A percentile compares a stretch with the other conserved stretches of the same genome.
Conservation (phyloP, 2,113 vertebrate species). For the Bagarius yarrelli region DNA sequence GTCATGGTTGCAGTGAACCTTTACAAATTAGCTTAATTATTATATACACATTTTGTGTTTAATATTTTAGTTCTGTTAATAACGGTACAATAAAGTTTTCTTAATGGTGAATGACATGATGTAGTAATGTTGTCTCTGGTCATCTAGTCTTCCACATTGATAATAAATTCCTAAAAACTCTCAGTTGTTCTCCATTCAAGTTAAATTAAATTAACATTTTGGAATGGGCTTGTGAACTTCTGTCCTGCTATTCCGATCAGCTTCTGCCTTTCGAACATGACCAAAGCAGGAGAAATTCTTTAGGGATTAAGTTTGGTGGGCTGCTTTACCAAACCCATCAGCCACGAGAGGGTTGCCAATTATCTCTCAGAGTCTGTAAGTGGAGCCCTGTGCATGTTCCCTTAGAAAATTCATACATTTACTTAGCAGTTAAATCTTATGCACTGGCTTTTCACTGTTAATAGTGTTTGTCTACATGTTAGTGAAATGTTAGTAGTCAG, state of each 20-base stretch:
- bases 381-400: neutral
- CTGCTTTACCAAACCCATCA: neutral
- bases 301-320: constrained; percentile 62
- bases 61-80: too few species aligned
- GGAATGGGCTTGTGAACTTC: constrained; percentile 54
- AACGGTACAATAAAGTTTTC: too few species aligned
- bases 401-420: neutral
- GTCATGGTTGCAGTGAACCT: too few species aligned
- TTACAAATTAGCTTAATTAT: too few species aligned
- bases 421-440: neutral
- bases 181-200: constrained; percentile 44
- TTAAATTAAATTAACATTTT: constrained; percentile 60
- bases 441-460: neutral
- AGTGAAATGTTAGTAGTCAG: neutral
- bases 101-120: too few species aligned
- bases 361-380: neutral
- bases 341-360: constrained; percentile 10
- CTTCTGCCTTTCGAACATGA: constrained; percentile 59
- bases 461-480: neutral
- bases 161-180: constrained; percentile 3
- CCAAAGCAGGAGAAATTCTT: constrained; percentile 68
- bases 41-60: too few species aligned
- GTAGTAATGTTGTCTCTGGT: too few species aligned
- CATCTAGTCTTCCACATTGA: constrained; percentile 61
- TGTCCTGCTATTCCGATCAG: constrained; percentile 60